Evolutionary conservation across 2,113 vertebrate genomes (phyloP).

Genomic region (Tretioscincus oriximinensis): DNA sequence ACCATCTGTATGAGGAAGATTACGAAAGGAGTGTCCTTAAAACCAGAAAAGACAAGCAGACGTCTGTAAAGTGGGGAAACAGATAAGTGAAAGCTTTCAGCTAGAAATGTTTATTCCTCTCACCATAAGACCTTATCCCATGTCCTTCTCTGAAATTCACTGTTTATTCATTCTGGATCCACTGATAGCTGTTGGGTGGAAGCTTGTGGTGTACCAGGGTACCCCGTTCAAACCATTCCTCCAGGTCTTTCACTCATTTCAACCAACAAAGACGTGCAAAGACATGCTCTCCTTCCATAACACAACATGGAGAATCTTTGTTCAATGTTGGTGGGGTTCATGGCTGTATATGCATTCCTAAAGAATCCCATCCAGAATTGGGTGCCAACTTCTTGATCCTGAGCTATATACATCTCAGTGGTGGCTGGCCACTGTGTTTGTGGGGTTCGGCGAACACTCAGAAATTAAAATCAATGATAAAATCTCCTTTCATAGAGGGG

Average conservation of each 20-base stretch:
- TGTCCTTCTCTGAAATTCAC: conserved; percentile 1
- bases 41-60: neutral
- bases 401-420: too few relatives aligned
- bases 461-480: too few relatives aligned
- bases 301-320: neutral
- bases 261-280: conserved; percentile 16
- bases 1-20: neutral
- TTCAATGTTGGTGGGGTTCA: too few relatives aligned
- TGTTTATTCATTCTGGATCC: neutral
- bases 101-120: neutral
- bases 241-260: neutral
- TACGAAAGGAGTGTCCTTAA: neutral
- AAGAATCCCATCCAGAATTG: too few relatives aligned
- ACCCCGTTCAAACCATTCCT: neutral
- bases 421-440: too few relatives aligned
- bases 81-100: conserved; percentile 13
- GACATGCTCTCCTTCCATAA: neutral
- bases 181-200: neutral
- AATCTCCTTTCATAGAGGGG: too few relatives aligned
- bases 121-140: neutral
- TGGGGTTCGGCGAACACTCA: too few relatives aligned
- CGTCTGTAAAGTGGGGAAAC: neutral
- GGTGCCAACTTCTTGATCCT: too few relatives aligned
- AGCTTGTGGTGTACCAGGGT: neutral
- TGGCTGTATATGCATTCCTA: too few relatives aligned